Evolutionary conservation across 92 coral and sea anemone species (phyloP).

Genomic region (Palythoa grandiflora): DNA sequence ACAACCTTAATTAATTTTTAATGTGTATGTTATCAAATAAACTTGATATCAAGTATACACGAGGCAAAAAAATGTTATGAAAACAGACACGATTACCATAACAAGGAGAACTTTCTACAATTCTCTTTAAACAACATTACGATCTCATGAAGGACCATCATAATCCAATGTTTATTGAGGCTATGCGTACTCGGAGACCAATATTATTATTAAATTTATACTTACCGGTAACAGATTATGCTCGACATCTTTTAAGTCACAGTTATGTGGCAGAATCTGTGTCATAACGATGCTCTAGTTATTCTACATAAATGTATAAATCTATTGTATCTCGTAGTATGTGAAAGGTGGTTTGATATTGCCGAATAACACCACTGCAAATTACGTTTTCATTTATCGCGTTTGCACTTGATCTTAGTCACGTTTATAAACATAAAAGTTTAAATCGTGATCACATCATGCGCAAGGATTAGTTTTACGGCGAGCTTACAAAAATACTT

Average conservation of each 20-base stretch:
- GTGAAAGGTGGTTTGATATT: background rate
- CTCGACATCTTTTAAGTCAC: background rate
- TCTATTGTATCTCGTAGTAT: background rate
- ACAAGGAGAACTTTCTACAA: too few relatives aligned
- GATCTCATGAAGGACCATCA: background rate
- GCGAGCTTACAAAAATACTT: background rate
- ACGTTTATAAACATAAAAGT: background rate
- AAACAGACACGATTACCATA: too few relatives aligned
- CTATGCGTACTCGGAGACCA: background rate
- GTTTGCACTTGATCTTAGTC: background rate
- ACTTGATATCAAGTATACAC: too few relatives aligned
- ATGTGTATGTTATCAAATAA: too few relatives aligned
- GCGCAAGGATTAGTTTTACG: background rate
- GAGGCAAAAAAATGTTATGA: background rate
- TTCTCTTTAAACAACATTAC: too few relatives aligned
- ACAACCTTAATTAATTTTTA: background rate
- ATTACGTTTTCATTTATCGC: background rate
- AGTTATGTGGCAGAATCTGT: background rate
- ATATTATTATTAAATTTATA: too few relatives aligned
- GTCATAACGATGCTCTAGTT: background rate
- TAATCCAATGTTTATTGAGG: background rate
- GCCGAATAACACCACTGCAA: background rate
- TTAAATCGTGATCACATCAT: background rate
- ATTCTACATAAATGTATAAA: background rate
- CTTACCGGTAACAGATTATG: background rate